A percentile compares a stretch with the other conserved stretches of the same genome.
Conservation (phyloP, 2,888 invertebrate species). For the Sycophila texana region DNA sequence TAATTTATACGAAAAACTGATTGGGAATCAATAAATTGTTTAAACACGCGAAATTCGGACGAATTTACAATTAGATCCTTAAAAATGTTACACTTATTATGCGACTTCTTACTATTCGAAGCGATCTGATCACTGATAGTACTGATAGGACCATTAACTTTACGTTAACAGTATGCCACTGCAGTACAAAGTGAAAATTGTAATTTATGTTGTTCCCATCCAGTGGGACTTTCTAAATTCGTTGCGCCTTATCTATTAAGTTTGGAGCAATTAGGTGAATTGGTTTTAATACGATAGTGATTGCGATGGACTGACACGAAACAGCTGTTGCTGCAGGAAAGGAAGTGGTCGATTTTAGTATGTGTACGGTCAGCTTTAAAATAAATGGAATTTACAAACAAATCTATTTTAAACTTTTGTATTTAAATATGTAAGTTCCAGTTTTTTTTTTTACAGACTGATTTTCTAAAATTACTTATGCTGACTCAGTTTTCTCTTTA, state of each 20-base stretch:
- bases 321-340: slow-evolving; percentile 22
- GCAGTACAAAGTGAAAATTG: background rate
- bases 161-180: no score
- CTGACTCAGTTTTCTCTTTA: background rate
- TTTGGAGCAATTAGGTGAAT: slow-evolving; percentile 31
- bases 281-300: slow-evolving; percentile 20
- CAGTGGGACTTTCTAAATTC: slow-evolving; percentile 19
- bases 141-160: no score
- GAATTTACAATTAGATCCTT: no score
- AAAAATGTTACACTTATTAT: no score
- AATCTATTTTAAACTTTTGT: background rate
- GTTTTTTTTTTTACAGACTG: background rate
- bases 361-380: background rate
- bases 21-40: no score
- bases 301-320: slow-evolving; percentile 17
- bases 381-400: no score
- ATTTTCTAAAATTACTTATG: background rate
- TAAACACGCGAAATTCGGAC: no score
- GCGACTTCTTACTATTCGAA: no score
- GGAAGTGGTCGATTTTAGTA: background rate
- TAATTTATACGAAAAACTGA: no score
- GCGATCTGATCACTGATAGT: no score
- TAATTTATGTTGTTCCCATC: background rate
- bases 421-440: background rate
- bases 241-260: slow-evolving; percentile 23